Evolutionary conservation across 1,140 invertebrate genomes (phyloP).

Genomic region (Meloidogyne hapla): DNA sequence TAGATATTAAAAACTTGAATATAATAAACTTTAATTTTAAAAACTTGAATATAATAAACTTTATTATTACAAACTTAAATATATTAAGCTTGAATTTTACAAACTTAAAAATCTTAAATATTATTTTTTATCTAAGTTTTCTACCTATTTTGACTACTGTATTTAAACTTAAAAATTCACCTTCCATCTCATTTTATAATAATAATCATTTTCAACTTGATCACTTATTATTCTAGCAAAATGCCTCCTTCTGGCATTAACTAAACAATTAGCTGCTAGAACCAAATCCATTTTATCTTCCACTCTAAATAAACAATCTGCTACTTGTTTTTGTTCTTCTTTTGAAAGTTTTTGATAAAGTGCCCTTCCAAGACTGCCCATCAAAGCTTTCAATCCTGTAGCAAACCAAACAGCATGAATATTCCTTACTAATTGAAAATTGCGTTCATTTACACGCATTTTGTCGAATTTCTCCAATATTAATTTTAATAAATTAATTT

Average conservation of each 20-base stretch:
- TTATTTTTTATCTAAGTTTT: no score
- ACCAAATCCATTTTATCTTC: constrained; percentile 47
- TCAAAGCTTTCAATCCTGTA: constrained; percentile 20
- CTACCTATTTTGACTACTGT: no score
- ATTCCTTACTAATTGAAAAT: constrained; percentile 27
- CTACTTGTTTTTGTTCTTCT: constrained; percentile 26
- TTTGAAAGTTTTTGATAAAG: not conserved
- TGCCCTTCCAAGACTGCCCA: constrained; percentile 9
- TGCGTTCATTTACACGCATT: constrained; percentile 33
- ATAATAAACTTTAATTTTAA: no score
- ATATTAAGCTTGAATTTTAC: no score
- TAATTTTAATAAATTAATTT: not conserved
- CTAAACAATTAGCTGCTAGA: constrained; percentile 39
- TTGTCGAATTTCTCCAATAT: constrained; percentile 32
- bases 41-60: no score
- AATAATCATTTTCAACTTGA: not conserved
- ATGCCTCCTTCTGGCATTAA: constrained; percentile 28
- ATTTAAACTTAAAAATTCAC: not conserved
- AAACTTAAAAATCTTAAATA: no score
- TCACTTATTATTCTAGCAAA: not conserved
- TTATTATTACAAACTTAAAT: no score
- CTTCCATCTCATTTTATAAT: not conserved
- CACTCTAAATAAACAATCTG: constrained; percentile 39
- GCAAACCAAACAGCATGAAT: constrained; percentile 39
- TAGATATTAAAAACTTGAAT: no score